Conservation (phyloP, 2,113 vertebrate species). For the Bothrops jararaca region DNA sequence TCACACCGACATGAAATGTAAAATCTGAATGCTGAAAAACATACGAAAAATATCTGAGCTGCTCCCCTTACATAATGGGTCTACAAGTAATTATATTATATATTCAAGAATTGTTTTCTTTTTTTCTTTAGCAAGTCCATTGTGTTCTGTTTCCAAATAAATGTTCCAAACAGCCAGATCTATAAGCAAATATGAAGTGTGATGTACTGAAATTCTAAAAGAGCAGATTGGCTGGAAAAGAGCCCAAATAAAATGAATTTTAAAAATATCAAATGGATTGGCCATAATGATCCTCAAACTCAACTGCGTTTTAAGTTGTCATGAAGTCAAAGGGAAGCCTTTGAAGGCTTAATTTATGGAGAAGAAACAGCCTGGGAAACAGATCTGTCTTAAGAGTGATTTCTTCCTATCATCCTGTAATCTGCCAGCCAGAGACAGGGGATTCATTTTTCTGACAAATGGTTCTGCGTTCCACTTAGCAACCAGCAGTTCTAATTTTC, state of each 20-base stretch:
- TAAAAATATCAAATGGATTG: not conserved
- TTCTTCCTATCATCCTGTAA: slow-evolving; percentile 43
- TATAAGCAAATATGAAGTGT: not conserved
- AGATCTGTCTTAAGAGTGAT: slow-evolving; percentile 66
- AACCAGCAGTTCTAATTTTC: not conserved
- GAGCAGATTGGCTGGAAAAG: not conserved
- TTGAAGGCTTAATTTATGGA: slow-evolving; percentile 55
- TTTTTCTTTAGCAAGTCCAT: not conserved
- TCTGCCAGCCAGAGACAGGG: slow-evolving; percentile 56
- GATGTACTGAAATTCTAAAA: not conserved
- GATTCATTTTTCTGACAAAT: slow-evolving; percentile 67
- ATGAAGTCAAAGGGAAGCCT: slow-evolving; percentile 36
- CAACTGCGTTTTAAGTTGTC: slow-evolving; percentile 32
- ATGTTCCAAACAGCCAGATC: not conserved
- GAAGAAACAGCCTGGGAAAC: slow-evolving; percentile 60
- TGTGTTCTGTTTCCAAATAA: not conserved
- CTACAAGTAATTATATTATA: not conserved
- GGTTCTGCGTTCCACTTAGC: slow-evolving; percentile 56
- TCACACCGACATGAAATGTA: not conserved
- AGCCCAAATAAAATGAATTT: not conserved
- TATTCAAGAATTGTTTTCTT: not conserved
- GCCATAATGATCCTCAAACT: not conserved
- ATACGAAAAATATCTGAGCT: not conserved
- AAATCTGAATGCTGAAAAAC: not conserved
- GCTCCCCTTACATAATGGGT: not conserved